A percentile compares a stretch with the other conserved stretches of the same genome.
phyloP scores from a whole-genome alignment of 2,113 vertebrate genomes.

The Ifrita kowaldi region DNA sequence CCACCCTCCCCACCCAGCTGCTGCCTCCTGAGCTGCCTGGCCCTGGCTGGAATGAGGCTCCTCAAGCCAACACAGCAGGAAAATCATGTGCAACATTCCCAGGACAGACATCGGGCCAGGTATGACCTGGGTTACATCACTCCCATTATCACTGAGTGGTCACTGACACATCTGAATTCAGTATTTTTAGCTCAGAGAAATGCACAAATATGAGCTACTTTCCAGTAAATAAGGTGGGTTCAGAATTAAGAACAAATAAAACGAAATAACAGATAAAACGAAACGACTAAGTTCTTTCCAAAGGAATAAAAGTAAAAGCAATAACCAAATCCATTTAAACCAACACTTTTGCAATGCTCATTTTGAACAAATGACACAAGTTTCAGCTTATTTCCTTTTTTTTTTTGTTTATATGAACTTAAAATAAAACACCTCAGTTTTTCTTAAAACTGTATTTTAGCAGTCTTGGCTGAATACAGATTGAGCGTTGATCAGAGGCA shows the following conservation, averaged over 20 bases:
- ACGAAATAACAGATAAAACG: not conserved
- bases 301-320: not conserved
- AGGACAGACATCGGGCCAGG: accelerated
- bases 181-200: not conserved
- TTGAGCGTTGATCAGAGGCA: not conserved
- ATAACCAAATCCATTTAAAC: not conserved
- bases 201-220: not conserved
- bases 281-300: accelerated
- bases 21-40: not conserved
- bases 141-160: accelerated
- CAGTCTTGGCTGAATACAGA: not conserved
- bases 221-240: not conserved
- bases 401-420: not conserved
- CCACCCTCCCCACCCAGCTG: not conserved
- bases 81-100: not conserved
- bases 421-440: not conserved
- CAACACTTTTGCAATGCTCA: not conserved
- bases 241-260: not conserved
- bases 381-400: not conserved
- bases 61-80: not conserved
- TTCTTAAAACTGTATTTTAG: not conserved
- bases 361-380: not conserved
- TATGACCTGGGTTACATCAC: accelerated
- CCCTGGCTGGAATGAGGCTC: accelerated
- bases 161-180: no score